Percentiles rank a stretch among this genome's conserved stretches.
These are phyloP conservation scores for Chaenocephalus aceratus DNA, from an alignment of 2,113 vertebrate species.

Conservation along the genomic window DNA sequence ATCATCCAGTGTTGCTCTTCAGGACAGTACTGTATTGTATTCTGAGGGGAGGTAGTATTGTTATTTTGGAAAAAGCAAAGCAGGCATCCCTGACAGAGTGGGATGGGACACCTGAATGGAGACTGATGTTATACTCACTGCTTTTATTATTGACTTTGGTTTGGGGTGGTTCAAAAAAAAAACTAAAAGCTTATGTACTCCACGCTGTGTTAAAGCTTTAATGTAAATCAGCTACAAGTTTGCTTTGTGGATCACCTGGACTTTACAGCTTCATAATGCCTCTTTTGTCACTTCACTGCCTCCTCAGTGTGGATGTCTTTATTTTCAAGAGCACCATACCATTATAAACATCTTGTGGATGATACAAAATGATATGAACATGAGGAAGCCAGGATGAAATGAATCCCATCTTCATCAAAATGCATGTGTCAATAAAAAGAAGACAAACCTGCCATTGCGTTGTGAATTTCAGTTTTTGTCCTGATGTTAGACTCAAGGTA, in stretches of 20 bases:
- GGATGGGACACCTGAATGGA: slow-evolving; percentile 24
- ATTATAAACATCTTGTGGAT: slow-evolving; percentile 22
- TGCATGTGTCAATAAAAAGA: slow-evolving; percentile 98
- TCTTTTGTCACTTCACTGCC: slow-evolving; percentile 20
- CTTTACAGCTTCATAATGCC: neutral
- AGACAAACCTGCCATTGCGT: slow-evolving; percentile 78
- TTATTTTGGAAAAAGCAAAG: slow-evolving; percentile 45
- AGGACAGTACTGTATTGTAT: slow-evolving; percentile 25
- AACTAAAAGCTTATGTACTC: neutral
- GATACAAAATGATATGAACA: neutral
- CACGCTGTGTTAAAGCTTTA: slow-evolving; percentile 2
- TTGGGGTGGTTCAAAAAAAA: slow-evolving; percentile 15
- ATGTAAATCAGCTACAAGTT: slow-evolving; percentile 19
- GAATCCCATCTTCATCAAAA: slow-evolving; percentile 86
- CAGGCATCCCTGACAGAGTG: slow-evolving; percentile 6
- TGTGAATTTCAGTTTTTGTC: slow-evolving; percentile 8
- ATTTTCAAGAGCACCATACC: slow-evolving; percentile 21
- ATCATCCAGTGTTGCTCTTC: slow-evolving; percentile 12
- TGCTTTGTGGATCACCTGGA: slow-evolving; percentile 21
- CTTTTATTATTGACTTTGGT: slow-evolving; percentile 63
- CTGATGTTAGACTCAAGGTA: neutral
- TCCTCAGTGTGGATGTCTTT: slow-evolving; percentile 24
- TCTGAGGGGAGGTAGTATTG: slow-evolving; percentile 33
- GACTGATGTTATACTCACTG: slow-evolving; percentile 19
- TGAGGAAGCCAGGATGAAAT: neutral